phyloP scores from a whole-genome alignment of 1,140 invertebrate genomes.

The Amphibalanus amphitrite region DNA sequence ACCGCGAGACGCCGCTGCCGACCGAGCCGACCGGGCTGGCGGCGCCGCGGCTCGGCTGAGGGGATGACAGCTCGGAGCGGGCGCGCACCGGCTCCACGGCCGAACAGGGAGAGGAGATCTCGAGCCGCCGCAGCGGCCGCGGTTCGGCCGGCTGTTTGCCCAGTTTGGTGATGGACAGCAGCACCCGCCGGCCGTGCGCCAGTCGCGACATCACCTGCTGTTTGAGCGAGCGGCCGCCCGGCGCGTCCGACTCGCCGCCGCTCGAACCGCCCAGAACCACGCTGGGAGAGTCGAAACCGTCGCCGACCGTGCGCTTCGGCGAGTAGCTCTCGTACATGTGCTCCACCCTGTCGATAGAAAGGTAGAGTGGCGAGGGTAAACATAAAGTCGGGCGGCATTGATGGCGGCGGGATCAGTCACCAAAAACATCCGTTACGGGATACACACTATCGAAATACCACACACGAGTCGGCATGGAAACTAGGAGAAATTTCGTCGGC shows the following conservation, averaged over 20 bases:
- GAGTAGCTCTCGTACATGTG: not conserved
- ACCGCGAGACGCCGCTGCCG: not conserved
- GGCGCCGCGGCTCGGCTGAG: not conserved
- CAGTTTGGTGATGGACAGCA: not conserved
- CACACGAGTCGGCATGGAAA: too few relatives aligned
- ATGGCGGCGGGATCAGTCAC: too few relatives aligned
- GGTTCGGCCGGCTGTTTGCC: not conserved
- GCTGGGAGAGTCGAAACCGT: not conserved
- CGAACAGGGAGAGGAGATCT: not conserved
- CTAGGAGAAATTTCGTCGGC: too few relatives aligned
- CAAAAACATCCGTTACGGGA: too few relatives aligned
- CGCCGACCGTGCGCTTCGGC: not conserved
- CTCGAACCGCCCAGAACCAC: not conserved
- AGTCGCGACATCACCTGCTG: not conserved
- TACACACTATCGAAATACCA: too few relatives aligned
- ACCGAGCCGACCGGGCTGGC: not conserved
- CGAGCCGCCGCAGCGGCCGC: too few relatives aligned
- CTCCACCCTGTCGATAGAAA: not conserved
- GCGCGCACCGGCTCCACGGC: too few relatives aligned
- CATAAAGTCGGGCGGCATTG: not conserved
- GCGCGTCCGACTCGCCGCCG: not conserved
- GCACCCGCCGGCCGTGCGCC: conserved; percentile 2
- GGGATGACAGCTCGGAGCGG: not conserved
- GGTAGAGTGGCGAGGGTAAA: not conserved
- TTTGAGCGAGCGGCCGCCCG: not conserved